phyloP scores from a whole-genome alignment of 2,797 vertebrate genomes.

The Zalophus californianus region DNA sequence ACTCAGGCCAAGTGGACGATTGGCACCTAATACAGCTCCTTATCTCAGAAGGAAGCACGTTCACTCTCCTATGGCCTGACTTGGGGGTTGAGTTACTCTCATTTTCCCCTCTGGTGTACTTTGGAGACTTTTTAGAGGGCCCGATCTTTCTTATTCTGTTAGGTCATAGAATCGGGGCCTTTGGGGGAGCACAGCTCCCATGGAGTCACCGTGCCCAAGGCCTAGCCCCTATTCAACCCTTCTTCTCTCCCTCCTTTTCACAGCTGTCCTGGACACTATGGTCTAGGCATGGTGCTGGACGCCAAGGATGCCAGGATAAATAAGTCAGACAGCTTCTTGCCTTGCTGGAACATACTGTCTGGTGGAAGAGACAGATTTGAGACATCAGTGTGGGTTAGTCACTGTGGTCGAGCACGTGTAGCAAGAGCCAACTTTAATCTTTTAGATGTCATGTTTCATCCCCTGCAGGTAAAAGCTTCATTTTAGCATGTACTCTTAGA shows the following conservation, averaged over 20 bases:
- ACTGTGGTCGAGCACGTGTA: background rate
- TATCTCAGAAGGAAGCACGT: background rate
- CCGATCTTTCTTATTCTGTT: background rate
- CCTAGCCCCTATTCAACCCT: background rate
- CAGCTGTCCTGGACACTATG: background rate
- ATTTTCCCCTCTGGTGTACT: background rate
- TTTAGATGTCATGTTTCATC: background rate
- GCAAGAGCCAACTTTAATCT: background rate
- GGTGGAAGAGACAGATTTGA: background rate
- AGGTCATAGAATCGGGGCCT: background rate
- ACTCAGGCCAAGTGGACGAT: background rate
- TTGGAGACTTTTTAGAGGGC: background rate
- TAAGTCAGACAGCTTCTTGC: background rate
- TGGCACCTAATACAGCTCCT: background rate
- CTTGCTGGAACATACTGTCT: background rate
- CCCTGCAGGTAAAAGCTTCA: background rate
- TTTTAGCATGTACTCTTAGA: slow-evolving; percentile 19
- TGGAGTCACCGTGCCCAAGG: background rate
- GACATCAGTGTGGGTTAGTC: background rate
- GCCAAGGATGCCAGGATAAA: background rate
- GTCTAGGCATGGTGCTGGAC: background rate
- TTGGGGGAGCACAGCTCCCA: background rate
- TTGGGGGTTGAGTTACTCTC: background rate
- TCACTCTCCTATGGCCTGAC: background rate
- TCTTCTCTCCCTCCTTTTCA: background rate